Conservation (phyloP, 2,797 vertebrate genomes). For the Rhinophrynus dorsalis region DNA sequence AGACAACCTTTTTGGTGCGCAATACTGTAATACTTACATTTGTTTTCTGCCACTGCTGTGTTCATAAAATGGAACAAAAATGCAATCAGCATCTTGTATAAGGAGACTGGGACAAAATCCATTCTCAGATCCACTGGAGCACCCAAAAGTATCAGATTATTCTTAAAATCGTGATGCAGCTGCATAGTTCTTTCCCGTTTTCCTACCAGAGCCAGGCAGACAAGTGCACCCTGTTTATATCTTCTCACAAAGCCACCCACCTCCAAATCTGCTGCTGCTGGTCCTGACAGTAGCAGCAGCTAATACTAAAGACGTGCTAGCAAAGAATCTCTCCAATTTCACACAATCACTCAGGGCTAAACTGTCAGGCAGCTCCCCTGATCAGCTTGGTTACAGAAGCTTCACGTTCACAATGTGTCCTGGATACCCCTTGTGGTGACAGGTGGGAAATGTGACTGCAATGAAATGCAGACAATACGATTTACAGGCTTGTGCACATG, state of each 20-base stretch:
- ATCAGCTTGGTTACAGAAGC: slow-evolving; percentile 35
- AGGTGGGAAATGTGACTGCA: slow-evolving; percentile 53
- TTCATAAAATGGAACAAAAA: slow-evolving; percentile 53
- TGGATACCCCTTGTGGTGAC: slow-evolving; percentile 59
- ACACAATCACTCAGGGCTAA: slow-evolving; percentile 33
- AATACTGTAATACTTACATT: slow-evolving; percentile 67
- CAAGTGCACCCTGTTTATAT: slow-evolving; percentile 9
- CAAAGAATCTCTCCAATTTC: slow-evolving; percentile 24
- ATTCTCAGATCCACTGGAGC: slow-evolving; percentile 61
- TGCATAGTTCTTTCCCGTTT: slow-evolving; percentile 41
- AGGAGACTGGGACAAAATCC: slow-evolving; percentile 65
- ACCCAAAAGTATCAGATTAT: slow-evolving; percentile 51
- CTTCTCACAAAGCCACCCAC: slow-evolving; percentile 41
- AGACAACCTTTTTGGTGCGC: no score
- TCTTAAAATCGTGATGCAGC: slow-evolving; percentile 50
- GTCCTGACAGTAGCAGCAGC: slow-evolving; percentile 49
- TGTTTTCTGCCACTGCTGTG: slow-evolving; percentile 56
- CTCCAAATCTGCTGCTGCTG: slow-evolving; percentile 49
- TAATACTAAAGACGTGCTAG: slow-evolving; percentile 48
- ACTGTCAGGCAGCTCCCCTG: slow-evolving; percentile 44
- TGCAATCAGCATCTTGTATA: slow-evolving; percentile 63
- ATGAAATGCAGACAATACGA: slow-evolving; percentile 50
- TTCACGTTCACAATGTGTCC: slow-evolving; percentile 24
- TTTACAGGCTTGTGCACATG: slow-evolving; percentile 41
- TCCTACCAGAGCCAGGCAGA: slow-evolving; percentile 30